A percentile compares a stretch with the other conserved stretches of the same genome.
Evolutionary conservation across 2,888 invertebrate genomes (phyloP).

Genomic region (Molanna angustata): DNA sequence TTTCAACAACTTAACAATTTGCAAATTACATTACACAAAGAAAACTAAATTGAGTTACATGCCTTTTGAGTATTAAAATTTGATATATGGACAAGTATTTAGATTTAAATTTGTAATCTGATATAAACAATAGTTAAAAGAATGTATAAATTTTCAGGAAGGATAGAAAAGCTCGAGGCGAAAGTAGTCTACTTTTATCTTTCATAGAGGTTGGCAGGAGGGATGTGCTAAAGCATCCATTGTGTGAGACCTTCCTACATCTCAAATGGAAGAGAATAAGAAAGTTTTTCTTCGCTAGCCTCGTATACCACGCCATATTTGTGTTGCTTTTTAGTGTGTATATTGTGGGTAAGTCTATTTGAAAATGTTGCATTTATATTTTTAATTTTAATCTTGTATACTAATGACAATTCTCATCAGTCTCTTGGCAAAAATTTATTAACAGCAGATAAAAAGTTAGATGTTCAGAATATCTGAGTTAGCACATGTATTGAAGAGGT

Average conservation of each 20-base stretch:
- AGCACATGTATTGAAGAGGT: too few relatives aligned
- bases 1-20: too few relatives aligned
- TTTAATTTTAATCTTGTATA: too few relatives aligned
- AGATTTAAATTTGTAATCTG: background rate
- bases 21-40: too few relatives aligned
- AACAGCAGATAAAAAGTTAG: too few relatives aligned
- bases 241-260: conserved; percentile 80
- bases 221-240: conserved; percentile 76
- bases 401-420: too few relatives aligned
- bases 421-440: too few relatives aligned
- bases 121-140: background rate
- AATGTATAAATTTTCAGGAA: too few relatives aligned
- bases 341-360: conserved; percentile 61
- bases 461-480: too few relatives aligned
- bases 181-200: conserved; percentile 67
- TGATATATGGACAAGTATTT: background rate
- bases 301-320: conserved; percentile 74
- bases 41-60: too few relatives aligned
- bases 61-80: background rate
- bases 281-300: conserved; percentile 76
- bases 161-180: too few relatives aligned
- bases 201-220: conserved; percentile 76
- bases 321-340: conserved; percentile 73
- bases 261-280: conserved; percentile 81
- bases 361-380: too few relatives aligned